These are phyloP conservation scores for Vespertilio murinus DNA, from an alignment of 2,797 vertebrate species.

Conservation along the genomic window DNA sequence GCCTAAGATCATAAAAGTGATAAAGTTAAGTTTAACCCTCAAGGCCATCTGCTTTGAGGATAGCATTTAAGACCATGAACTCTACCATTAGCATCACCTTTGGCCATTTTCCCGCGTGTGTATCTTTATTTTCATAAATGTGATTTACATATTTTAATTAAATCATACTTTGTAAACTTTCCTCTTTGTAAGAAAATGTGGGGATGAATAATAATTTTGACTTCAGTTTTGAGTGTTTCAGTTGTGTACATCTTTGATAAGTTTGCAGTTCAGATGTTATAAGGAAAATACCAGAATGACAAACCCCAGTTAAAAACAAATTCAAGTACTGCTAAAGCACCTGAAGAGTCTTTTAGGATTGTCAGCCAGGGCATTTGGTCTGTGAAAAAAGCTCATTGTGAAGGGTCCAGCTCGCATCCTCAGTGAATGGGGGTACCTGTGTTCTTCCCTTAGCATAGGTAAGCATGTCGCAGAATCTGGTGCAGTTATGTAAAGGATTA, in stretches of 20 bases:
- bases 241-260: neutral
- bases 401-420: too few relatives aligned
- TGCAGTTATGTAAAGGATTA: slow-evolving; percentile 25
- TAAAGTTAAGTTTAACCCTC: neutral
- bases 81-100: neutral
- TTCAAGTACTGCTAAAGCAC: neutral
- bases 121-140: neutral
- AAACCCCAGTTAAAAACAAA: slow-evolving; percentile 1
- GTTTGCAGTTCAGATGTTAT: neutral
- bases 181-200: slow-evolving; percentile 18
- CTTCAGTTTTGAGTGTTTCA: neutral
- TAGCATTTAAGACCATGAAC: neutral
- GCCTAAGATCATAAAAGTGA: neutral
- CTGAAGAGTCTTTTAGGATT: neutral
- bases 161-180: neutral
- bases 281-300: neutral
- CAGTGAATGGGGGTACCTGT: accelerated
- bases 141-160: slow-evolving; percentile 15
- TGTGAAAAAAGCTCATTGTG: neutral
- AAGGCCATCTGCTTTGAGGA: neutral
- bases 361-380: neutral
- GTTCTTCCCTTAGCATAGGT: neutral
- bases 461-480: neutral
- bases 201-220: neutral
- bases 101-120: neutral